Conservation (phyloP, 2,113 vertebrate species). For the Anolis carolinensis region DNA sequence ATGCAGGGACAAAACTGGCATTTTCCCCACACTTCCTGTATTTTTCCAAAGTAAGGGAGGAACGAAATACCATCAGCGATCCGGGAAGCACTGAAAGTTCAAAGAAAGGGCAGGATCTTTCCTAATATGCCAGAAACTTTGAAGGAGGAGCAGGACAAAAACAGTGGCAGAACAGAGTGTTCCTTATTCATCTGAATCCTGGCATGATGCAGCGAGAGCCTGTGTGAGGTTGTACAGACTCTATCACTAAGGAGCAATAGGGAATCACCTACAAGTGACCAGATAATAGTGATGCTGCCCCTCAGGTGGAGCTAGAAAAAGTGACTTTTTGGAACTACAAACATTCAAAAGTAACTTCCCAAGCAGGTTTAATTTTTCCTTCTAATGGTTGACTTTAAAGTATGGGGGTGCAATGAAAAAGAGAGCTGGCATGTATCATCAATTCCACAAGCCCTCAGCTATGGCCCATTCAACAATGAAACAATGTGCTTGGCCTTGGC, state of each 20-base stretch:
- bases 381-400: neutral
- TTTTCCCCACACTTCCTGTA: too few species aligned
- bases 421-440: constrained; percentile 58
- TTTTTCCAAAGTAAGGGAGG: too few species aligned
- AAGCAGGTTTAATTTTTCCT: neutral
- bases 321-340: too few species aligned
- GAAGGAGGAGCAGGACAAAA: neutral
- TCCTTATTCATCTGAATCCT: constrained; percentile 45
- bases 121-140: neutral
- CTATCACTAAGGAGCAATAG: constrained; percentile 27
- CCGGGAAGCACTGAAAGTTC: neutral
- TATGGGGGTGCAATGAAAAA: neutral
- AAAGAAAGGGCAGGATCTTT: neutral
- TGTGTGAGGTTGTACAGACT: neutral
- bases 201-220: constrained; percentile 45
- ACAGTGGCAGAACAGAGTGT: neutral
- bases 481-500: constrained; percentile 53
- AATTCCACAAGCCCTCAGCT: constrained; percentile 36
- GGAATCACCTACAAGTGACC: constrained; percentile 35
- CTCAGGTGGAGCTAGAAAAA: neutral
- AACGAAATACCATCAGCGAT: neutral
- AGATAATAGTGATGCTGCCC: neutral
- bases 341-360: too few species aligned
- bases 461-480: constrained; percentile 51
- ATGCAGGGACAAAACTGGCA: too few species aligned